Evolutionary conservation across 1,140 invertebrate species (phyloP).

Genomic region (Myzus persicae): DNA sequence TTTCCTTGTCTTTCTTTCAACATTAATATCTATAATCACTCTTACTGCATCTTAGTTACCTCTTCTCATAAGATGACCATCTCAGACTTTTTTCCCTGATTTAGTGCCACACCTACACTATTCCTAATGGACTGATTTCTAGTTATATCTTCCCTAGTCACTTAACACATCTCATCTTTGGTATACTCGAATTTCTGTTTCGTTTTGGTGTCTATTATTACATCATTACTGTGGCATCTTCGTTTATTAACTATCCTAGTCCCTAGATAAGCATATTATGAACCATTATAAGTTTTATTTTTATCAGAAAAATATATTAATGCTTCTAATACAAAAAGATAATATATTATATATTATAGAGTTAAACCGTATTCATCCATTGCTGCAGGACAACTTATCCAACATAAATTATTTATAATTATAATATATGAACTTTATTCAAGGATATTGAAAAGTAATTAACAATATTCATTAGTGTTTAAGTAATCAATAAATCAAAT

Average conservation of each 20-base stretch:
- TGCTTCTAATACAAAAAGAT: too few relatives aligned
- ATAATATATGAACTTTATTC: not conserved
- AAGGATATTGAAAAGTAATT: not conserved
- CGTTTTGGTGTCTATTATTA: not conserved
- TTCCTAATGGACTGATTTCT: not conserved
- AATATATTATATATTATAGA: too few relatives aligned
- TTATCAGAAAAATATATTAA: not conserved
- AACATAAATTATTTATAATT: not conserved
- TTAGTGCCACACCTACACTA: not conserved
- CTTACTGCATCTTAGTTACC: not conserved
- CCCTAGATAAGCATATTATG: too few relatives aligned
- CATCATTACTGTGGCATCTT: not conserved
- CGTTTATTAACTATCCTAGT: not conserved
- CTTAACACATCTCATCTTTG: not conserved
- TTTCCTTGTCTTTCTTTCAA: too few relatives aligned
- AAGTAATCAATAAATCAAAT: not conserved
- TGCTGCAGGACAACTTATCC: not conserved
- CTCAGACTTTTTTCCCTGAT: not conserved
- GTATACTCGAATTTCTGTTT: accelerated
- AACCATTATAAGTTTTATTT: not conserved
- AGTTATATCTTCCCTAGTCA: not conserved
- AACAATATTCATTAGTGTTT: not conserved
- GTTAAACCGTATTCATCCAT: not conserved
- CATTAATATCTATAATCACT: too few relatives aligned
- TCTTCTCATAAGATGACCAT: not conserved